These are phyloP conservation scores for Python bivittatus DNA, from an alignment of 2,113 vertebrate species.

Conservation along the genomic window DNA sequence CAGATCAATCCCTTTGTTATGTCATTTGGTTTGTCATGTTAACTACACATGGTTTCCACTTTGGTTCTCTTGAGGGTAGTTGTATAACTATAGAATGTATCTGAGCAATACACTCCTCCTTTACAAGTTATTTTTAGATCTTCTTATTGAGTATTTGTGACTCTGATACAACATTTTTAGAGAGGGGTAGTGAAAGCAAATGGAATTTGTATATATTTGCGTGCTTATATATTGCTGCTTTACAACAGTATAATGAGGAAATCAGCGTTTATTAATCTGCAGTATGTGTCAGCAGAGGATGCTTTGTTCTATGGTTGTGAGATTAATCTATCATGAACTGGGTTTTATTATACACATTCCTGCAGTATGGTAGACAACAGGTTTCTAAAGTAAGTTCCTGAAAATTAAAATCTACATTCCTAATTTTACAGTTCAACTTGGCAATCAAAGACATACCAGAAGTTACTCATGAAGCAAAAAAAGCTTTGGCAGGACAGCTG, in stretches of 20 bases:
- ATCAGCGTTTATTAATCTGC: neutral
- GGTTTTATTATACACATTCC: neutral
- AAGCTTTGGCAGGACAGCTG: constrained; percentile 92
- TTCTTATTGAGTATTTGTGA: constrained; percentile 20
- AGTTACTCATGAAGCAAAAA: constrained; percentile 99
- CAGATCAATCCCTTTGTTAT: neutral
- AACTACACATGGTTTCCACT: neutral
- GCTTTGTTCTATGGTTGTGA: neutral
- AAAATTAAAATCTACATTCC: constrained; percentile 13
- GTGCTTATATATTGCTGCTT: neutral
- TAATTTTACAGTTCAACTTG: constrained; percentile 89
- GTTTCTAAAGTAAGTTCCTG: constrained; percentile 31
- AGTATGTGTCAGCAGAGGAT: neutral
- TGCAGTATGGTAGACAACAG: neutral
- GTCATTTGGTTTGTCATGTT: neutral
- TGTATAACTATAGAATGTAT: constrained; percentile 7
- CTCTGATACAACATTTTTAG: neutral
- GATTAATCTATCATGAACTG: constrained; percentile 15
- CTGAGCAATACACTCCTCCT: neutral
- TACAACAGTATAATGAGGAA: neutral
- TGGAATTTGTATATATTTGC: neutral
- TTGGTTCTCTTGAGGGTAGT: constrained; percentile 18
- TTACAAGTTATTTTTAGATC: neutral
- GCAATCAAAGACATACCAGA: constrained; percentile 99
- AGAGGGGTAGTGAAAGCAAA: neutral